Evolutionary conservation across 2,113 vertebrate genomes (phyloP).

Genomic region (Sylvietta virens): DNA sequence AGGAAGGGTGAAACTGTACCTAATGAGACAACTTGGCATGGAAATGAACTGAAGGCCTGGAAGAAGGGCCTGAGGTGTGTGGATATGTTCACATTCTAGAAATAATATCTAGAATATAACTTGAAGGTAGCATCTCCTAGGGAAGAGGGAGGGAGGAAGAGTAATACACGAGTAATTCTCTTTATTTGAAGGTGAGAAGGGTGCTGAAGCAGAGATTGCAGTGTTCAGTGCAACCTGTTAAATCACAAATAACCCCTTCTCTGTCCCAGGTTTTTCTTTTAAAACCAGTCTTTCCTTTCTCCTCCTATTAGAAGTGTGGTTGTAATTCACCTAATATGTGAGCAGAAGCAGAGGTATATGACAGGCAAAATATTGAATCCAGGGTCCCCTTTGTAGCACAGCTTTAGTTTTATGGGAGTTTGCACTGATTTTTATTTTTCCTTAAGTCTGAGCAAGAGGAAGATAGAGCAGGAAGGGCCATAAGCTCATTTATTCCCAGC

Average conservation of each 20-base stretch:
- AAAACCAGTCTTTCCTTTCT: background rate
- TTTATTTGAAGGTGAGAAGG: background rate
- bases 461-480: background rate
- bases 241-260: background rate
- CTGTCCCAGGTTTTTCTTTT: background rate
- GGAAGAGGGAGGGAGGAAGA: background rate
- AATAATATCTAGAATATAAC: background rate
- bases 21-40: background rate
- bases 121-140: background rate
- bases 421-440: background rate
- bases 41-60: background rate
- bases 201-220: background rate
- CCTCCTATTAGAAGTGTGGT: background rate
- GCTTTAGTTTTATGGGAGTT: background rate
- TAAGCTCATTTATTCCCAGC: background rate
- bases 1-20: background rate
- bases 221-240: background rate
- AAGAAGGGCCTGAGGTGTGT: background rate
- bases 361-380: background rate
- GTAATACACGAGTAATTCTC: background rate
- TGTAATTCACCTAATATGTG: background rate
- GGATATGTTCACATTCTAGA: background rate
- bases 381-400: background rate
- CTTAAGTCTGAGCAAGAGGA: background rate
- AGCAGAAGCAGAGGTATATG: background rate